Base-by-base conservation (phyloP, 2,797 vertebrate species). In the Xiphophorus birchmanni region DNA sequence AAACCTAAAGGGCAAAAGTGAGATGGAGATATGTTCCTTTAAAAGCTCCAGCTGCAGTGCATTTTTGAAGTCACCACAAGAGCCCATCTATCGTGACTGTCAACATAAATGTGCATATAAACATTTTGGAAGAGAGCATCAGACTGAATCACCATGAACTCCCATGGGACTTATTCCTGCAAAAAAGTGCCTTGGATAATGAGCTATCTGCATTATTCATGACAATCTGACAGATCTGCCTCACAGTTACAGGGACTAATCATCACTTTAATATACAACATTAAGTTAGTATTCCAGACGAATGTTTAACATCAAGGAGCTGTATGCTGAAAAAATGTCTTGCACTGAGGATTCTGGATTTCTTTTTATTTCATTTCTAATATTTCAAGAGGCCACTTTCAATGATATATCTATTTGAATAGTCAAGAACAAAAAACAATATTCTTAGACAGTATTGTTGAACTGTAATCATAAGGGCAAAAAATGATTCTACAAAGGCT, bases 191-290 rank as follows among this genome's bases (percentile, higher is more conserved):
- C 90, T 90, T 80, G 81, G 87, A 93, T 94, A 93, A 94, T 93
- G 92, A 94, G 85, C 60, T 17, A 47, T 56, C 84, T 92, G 91
- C 91, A 93, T 95, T 93, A 95, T 94, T 94, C 90, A 95, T 91
- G 89, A 88, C 77, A 86, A 93, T 87, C 88, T 90, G 89, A 94
- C 86, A 90, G 80, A 86, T 84, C 79, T 81, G 80, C 80, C 75
- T 75, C 77, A 78, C 69, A 84, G 80, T 83, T 84, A 85, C 63
- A 79, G 86, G 77, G 83, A 90, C 87, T 88, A 88, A 95, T 93
- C 93, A 91, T 91, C 85, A 91, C 82, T 82, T 78, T 88, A 87
- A 93, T 85, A 88, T 69, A 79, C n/a, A 82, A 84, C 82, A 88
- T 91, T 87, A 75, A 89, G 82, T 71, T 80, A 83, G 87, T 86